phyloP scores from a whole-genome alignment of 1,140 invertebrate genomes.

The Rhopalosiphum maidis region DNA sequence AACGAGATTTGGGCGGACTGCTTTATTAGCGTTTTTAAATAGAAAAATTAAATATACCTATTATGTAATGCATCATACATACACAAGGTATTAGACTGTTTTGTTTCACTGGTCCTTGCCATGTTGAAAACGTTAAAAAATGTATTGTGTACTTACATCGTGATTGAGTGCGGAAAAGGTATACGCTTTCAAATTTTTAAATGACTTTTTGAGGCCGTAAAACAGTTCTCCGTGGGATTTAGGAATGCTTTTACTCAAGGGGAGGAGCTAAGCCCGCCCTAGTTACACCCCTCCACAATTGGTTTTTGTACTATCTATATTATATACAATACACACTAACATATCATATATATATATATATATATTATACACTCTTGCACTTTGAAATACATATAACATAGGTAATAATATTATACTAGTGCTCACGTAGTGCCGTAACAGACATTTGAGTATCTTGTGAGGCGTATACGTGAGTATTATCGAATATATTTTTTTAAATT shows the following conservation, averaged over 20 bases:
- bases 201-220: not conserved
- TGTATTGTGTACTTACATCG: not conserved
- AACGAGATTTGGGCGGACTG: not conserved
- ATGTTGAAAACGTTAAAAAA: not conserved
- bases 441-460: not conserved
- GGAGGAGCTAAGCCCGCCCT: not conserved
- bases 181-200: not conserved
- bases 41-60: not conserved
- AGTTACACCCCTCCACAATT: not conserved
- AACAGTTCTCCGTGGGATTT: not conserved
- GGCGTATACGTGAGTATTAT: too few relatives aligned
- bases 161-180: not conserved
- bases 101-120: not conserved
- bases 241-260: not conserved
- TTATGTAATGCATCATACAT: not conserved
- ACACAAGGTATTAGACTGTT: not conserved
- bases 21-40: not conserved
- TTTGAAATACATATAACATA: too few relatives aligned
- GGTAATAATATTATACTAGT: not conserved
- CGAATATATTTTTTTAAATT: not conserved
- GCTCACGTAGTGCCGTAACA: not conserved
- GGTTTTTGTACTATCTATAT: not conserved
- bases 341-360: too few relatives aligned
- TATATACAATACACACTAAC: too few relatives aligned
- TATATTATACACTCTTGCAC: too few relatives aligned